phyloP scores from a whole-genome alignment of 2,113 vertebrate genomes.

The Oreotrochilus melanogaster region DNA sequence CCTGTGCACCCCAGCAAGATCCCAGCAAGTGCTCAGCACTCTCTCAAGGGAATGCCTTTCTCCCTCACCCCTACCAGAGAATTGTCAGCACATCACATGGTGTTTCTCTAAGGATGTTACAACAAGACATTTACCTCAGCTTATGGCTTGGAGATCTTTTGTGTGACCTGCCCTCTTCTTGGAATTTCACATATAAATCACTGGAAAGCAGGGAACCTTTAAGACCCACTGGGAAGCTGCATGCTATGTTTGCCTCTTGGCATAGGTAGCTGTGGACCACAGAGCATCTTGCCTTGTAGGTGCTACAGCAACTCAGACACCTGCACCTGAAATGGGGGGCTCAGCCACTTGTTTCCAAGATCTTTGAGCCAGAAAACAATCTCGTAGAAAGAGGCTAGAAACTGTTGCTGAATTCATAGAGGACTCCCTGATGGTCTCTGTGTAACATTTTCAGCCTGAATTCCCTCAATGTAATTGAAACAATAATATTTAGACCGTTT shows the following conservation, averaged over 20 bases:
- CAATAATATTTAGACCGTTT: slow-evolving; percentile 59
- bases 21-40: not conserved
- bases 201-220: not conserved
- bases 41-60: not conserved
- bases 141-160: not conserved
- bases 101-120: not conserved
- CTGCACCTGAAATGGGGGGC: not conserved
- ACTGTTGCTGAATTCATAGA: not conserved
- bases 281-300: not conserved
- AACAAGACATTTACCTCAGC: not conserved
- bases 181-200: slow-evolving; percentile 33
- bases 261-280: not conserved
- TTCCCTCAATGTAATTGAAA: slow-evolving; percentile 25
- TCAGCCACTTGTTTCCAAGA: not conserved
- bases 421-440: not conserved
- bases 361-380: not conserved
- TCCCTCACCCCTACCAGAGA: not conserved
- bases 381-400: not conserved
- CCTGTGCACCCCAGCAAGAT: fast-evolving
- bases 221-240: not conserved
- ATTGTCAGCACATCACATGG: not conserved
- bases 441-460: not conserved
- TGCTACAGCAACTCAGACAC: not conserved
- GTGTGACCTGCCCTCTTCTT: not conserved
- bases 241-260: not conserved